These are phyloP conservation scores for fruit fly (Drosophila melanogaster) DNA, from an alignment of 1,140 invertebrate genomes.

Conservation along the genomic window DNA sequence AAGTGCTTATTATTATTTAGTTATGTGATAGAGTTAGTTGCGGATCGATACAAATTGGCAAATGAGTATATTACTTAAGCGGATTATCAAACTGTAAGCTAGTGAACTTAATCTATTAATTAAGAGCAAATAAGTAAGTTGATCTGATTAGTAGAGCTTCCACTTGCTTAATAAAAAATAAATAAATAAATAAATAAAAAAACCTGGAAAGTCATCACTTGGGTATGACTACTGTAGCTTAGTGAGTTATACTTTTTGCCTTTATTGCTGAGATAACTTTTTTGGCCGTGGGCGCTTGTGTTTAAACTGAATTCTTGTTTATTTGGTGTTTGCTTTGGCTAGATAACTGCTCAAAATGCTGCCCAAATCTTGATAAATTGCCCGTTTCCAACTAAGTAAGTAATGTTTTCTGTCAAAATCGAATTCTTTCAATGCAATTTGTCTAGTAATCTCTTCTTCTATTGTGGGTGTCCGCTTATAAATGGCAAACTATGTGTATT, in stretches of 20 bases:
- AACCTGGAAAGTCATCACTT: too few species aligned
- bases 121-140: neutral
- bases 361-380: neutral
- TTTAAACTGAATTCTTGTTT: neutral
- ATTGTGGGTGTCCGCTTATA: too few species aligned
- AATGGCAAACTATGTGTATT: too few species aligned
- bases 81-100: neutral
- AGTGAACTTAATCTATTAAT: neutral
- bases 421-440: neutral
- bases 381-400: neutral
- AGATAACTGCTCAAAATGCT: neutral
- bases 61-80: neutral
- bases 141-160: neutral
- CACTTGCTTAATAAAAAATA: too few species aligned
- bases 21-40: neutral
- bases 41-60: neutral
- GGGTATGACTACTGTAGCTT: neutral
- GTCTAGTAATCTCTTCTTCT: neutral
- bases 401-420: neutral
- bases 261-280: neutral
- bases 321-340: neutral
- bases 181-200: too few species aligned
- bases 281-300: slow-evolving; percentile 3
- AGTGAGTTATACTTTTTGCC: neutral
- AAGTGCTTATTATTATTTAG: neutral